Evolutionary conservation across 2,888 invertebrate genomes (phyloP).

Genomic region (Holacanthella duospinosa): DNA sequence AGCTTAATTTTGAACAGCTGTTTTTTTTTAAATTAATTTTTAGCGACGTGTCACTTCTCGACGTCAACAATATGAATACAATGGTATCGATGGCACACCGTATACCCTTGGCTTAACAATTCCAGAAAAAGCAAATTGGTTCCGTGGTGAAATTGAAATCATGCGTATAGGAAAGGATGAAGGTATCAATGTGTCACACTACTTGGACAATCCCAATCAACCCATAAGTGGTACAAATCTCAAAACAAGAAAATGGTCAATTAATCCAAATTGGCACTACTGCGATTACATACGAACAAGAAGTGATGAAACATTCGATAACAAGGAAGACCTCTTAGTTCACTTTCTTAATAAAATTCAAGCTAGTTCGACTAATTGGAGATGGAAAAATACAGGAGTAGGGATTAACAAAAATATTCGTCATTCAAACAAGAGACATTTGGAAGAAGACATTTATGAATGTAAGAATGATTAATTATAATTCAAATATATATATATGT

Average conservation of each 20-base stretch:
- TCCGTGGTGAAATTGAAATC: slow-evolving; percentile 72
- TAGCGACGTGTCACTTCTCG: slow-evolving; percentile 73
- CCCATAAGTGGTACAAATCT: too few species aligned
- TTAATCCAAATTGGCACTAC: slow-evolving; percentile 34
- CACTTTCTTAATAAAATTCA: slow-evolving; percentile 65
- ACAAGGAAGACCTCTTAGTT: slow-evolving; percentile 59
- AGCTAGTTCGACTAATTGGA: slow-evolving; percentile 16
- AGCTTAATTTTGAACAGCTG: too few species aligned
- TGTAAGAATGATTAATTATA: slow-evolving; percentile 19
- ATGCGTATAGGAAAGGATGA: slow-evolving; percentile 64
- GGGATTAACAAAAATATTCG: slow-evolving; percentile 3
- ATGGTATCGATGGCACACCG: slow-evolving; percentile 69
- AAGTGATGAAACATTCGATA: neutral
- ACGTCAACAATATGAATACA: slow-evolving; percentile 70
- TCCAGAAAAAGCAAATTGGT: slow-evolving; percentile 66
- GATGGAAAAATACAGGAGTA: slow-evolving; percentile 26
- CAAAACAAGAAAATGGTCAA: slow-evolving; percentile 37
- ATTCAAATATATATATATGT: neutral
- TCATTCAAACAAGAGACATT: slow-evolving; percentile 10
- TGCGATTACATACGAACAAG: slow-evolving; percentile 29
- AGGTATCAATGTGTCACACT: slow-evolving; percentile 64
- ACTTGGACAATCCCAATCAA: slow-evolving; percentile 64
- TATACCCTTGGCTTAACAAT: slow-evolving; percentile 78
- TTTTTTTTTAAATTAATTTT: too few species aligned
- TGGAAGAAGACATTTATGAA: slow-evolving; percentile 25